These are phyloP conservation scores for Emys orbicularis DNA, from an alignment of 2,797 vertebrate species.

Conservation along the genomic window DNA sequence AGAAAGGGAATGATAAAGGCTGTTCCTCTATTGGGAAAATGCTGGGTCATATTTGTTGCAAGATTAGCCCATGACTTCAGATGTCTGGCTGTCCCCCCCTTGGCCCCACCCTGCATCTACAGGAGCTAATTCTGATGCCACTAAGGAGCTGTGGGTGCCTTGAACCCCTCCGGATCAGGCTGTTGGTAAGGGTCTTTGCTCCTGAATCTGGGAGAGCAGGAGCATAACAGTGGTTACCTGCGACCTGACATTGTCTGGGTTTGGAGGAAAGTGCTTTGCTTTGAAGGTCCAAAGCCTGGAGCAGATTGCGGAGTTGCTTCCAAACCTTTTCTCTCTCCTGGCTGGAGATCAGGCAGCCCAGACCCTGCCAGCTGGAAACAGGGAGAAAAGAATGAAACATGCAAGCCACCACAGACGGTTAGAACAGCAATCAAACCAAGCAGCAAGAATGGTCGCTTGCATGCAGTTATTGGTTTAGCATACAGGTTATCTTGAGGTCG, in stretches of 20 bases:
- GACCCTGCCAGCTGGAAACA: not conserved
- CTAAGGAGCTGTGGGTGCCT: not conserved
- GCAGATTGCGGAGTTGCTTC: not conserved
- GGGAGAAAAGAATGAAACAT: not conserved
- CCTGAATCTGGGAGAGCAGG: not conserved
- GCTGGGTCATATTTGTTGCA: not conserved
- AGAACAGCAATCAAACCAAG: constrained; percentile 41
- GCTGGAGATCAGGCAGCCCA: rapidly evolving
- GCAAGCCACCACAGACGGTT: not conserved
- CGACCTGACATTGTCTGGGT: rapidly evolving
- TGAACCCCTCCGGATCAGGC: not conserved
- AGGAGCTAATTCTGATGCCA: rapidly evolving
- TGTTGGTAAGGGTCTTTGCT: not conserved
- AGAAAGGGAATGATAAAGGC: not conserved
- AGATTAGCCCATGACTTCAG: not conserved
- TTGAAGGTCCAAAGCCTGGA: rapidly evolving
- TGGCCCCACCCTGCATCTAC: not conserved
- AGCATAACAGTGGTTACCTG: rapidly evolving
- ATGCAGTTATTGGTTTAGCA: not conserved
- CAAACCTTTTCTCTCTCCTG: not conserved
- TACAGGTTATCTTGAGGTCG: constrained; percentile 6
- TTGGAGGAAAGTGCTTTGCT: not conserved
- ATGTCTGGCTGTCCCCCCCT: not conserved
- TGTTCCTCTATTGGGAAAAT: constrained; percentile 35
- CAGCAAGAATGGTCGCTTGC: rapidly evolving